Evolutionary conservation across 2,113 vertebrate genomes (phyloP).

Genomic region (Lycaon pictus): DNA sequence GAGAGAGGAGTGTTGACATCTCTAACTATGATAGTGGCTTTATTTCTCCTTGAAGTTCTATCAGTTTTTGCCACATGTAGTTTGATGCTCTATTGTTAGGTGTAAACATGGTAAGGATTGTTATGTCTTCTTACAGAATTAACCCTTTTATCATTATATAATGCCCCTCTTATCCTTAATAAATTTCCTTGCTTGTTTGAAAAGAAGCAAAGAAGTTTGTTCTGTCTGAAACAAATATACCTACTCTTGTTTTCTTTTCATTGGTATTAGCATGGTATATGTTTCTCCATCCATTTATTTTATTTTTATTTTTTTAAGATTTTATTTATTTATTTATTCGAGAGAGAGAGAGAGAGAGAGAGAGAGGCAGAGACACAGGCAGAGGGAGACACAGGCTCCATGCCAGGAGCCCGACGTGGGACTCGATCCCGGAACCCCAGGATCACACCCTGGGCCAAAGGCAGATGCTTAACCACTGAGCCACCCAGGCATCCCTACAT

Average conservation of each 20-base stretch:
- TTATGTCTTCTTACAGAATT: neutral
- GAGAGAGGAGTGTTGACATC: neutral
- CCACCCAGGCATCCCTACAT: neutral
- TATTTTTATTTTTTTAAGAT: neutral
- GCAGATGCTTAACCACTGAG: too few relatives aligned
- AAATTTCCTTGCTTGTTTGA: neutral
- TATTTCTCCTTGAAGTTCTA: neutral
- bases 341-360: too few relatives aligned
- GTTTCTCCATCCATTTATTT: neutral
- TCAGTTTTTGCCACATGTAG: neutral
- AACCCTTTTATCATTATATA: neutral
- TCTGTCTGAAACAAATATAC: neutral
- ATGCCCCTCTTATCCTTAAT: neutral
- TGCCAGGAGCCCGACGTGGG: too few relatives aligned
- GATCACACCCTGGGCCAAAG: too few relatives aligned
- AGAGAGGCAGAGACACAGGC: too few relatives aligned
- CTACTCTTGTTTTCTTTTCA: neutral
- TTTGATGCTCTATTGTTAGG: neutral
- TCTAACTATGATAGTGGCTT: neutral
- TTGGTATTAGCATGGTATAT: neutral
- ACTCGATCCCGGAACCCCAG: too few relatives aligned
- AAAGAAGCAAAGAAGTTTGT: neutral
- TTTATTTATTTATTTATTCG: too few relatives aligned
- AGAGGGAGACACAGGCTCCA: too few relatives aligned
- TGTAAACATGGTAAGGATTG: neutral